These are phyloP conservation scores for Tadarida brasiliensis DNA, from an alignment of 2,797 vertebrate species.

Conservation along the genomic window DNA sequence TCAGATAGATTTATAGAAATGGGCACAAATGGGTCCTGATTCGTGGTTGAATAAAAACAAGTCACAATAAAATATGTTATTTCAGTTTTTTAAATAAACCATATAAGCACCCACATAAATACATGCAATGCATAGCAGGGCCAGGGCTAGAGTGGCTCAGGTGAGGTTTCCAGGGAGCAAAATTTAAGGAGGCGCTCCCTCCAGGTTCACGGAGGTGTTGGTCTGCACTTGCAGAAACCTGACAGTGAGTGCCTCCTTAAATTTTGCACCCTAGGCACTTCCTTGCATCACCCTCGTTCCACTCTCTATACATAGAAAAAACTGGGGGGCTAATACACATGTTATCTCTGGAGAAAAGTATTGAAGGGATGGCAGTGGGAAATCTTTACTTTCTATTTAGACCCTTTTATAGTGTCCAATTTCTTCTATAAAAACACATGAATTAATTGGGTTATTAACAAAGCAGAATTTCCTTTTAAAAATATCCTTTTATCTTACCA, in stretches of 20 bases:
- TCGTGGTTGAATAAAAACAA: not conserved
- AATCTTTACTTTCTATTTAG: not conserved
- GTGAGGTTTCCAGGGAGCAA: not conserved
- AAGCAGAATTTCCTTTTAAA: not conserved
- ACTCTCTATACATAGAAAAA: not conserved
- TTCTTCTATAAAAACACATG: not conserved
- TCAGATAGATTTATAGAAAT: not conserved
- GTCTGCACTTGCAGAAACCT: not conserved
- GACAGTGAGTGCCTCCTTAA: not conserved
- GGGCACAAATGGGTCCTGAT: not conserved
- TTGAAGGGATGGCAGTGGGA: not conserved
- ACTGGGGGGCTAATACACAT: not conserved
- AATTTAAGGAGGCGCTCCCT: not conserved
- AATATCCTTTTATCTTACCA: not conserved
- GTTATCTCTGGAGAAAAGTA: not conserved
- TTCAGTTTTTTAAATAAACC: not conserved
- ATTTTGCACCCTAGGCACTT: not conserved
- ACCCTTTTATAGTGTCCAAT: not conserved
- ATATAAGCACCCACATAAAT: not conserved
- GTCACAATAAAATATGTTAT: not conserved
- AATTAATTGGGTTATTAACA: slow-evolving; percentile 22
- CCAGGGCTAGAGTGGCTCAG: not conserved
- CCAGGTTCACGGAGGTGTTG: not conserved
- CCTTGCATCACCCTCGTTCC: not conserved
- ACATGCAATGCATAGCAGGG: not conserved